These are phyloP conservation scores for Lithophane leautieri DNA, from an alignment of 2,888 invertebrate species.

Conservation along the genomic window DNA sequence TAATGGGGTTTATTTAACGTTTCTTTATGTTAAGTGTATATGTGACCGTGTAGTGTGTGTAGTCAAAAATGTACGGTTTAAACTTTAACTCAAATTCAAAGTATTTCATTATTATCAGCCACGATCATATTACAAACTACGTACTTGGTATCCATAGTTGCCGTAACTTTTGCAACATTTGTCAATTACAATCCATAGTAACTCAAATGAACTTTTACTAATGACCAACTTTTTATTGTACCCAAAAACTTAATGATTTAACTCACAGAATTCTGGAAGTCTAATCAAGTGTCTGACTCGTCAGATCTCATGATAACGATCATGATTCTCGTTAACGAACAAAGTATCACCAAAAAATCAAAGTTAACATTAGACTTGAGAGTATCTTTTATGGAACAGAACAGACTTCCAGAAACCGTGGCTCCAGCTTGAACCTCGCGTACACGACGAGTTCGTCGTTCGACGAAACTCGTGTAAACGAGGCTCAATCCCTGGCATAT, in stretches of 20 bases:
- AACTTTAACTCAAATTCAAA: too few relatives aligned
- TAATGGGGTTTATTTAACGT: too few relatives aligned
- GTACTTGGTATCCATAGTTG: background rate
- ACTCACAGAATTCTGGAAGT: background rate
- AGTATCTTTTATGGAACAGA: constrained; percentile 2
- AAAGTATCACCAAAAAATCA: background rate
- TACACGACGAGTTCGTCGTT: background rate
- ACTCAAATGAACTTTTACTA: background rate
- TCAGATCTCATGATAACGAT: background rate
- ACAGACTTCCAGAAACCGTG: background rate
- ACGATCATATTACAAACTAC: background rate
- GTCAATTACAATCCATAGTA: background rate
- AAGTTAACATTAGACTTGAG: background rate
- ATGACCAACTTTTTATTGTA: background rate
- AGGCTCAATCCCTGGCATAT: background rate
- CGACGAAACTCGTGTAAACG: background rate
- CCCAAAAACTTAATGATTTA: background rate
- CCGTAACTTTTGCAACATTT: background rate
- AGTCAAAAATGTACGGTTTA: too few relatives aligned
- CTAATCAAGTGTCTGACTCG: background rate
- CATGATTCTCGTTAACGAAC: background rate
- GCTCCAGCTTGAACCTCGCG: background rate
- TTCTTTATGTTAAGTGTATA: too few relatives aligned
- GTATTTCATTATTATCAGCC: too few relatives aligned
- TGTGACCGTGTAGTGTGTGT: too few relatives aligned